These are phyloP conservation scores for Hyperoplus lanceolatus DNA, from an alignment of 2,797 vertebrate genomes.

Conservation along the genomic window DNA sequence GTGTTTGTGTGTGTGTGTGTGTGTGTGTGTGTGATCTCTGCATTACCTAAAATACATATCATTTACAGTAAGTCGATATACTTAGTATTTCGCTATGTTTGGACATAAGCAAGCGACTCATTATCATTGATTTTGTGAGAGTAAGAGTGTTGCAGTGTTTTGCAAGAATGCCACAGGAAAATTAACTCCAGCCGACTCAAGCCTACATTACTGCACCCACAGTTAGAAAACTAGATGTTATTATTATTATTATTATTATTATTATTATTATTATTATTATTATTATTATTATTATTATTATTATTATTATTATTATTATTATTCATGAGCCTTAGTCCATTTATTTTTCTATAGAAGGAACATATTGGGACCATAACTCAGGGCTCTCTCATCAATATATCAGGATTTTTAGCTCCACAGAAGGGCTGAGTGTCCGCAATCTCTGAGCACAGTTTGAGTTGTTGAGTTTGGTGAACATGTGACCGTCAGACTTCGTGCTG, in stretches of 20 bases:
- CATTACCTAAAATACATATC: not conserved
- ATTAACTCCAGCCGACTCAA: not conserved
- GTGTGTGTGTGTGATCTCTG: not conserved
- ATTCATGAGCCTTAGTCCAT: not conserved
- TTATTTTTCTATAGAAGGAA: not conserved
- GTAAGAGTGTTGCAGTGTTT: not conserved
- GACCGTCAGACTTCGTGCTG: constrained; percentile 20
- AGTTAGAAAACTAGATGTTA: not conserved
- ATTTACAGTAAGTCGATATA: not conserved
- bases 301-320: not conserved
- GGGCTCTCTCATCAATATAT: not conserved
- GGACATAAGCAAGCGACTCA: not conserved
- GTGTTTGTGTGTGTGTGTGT: too few species aligned
- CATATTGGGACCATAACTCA: not conserved
- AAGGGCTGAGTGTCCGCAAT: not conserved
- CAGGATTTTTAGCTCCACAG: not conserved
- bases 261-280: too few species aligned
- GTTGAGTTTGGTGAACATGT: constrained; percentile 47
- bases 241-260: not conserved
- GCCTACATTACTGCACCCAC: not conserved
- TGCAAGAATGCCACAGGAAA: not conserved
- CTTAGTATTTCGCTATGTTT: not conserved
- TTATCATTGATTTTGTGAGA: not conserved
- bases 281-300: too few species aligned
- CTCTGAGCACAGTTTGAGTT: constrained; percentile 9